These are phyloP conservation scores for Tonatia bakeri DNA, from an alignment of 2,113 vertebrate species.

Conservation along the genomic window DNA sequence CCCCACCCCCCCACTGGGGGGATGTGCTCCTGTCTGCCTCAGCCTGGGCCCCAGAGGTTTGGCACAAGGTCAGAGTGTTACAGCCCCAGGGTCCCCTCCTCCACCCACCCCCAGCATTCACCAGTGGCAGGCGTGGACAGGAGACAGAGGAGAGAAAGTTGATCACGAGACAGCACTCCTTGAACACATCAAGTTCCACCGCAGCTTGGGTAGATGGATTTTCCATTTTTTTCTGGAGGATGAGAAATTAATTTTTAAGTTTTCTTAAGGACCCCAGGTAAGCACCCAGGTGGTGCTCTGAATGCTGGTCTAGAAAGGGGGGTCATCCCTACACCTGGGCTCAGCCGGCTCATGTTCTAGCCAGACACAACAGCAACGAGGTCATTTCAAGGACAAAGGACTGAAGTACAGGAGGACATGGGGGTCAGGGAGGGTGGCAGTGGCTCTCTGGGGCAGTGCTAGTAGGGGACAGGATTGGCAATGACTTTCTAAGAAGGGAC, in stretches of 20 bases:
- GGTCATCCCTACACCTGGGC: not conserved
- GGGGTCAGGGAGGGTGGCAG: not conserved
- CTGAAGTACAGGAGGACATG: fast-evolving
- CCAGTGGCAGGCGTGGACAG: not conserved
- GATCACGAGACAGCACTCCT: not conserved
- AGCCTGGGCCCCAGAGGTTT: not conserved
- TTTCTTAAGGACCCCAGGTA: not conserved
- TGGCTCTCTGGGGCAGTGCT: not conserved
- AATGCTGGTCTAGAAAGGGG: not conserved
- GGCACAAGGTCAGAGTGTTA: not conserved
- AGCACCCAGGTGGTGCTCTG: not conserved
- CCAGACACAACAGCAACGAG: not conserved
- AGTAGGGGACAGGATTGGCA: not conserved
- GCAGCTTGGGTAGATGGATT: not conserved
- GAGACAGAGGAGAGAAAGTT: not conserved
- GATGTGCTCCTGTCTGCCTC: not conserved
- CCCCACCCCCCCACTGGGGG: not conserved
- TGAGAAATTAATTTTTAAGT: not conserved
- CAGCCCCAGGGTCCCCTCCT: not conserved
- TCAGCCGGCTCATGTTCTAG: not conserved
- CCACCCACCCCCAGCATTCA: not conserved
- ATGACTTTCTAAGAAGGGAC: not conserved
- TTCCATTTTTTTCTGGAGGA: not conserved
- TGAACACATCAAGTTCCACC: not conserved
- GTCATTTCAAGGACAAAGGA: not conserved